phyloP scores from a whole-genome alignment of 2,113 vertebrate species.

The Halcyon malimbica region DNA sequence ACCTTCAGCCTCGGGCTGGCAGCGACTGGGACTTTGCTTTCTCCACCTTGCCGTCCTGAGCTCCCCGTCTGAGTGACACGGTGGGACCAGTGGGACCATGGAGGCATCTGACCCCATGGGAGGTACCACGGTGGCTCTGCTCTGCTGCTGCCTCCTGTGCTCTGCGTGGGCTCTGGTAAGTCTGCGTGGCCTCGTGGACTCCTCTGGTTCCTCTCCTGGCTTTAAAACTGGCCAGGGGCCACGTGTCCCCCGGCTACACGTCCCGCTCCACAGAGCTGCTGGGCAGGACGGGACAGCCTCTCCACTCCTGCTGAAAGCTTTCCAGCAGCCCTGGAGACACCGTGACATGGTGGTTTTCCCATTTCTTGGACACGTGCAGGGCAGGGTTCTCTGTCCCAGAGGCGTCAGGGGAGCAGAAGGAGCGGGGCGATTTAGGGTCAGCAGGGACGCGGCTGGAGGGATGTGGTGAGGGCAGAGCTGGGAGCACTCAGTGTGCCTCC shows the following conservation, averaged over 20 bases:
- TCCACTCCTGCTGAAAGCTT: background rate
- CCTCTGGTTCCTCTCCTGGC: background rate
- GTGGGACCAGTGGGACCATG: slow-evolving; percentile 24
- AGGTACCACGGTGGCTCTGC: background rate
- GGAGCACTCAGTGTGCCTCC: background rate
- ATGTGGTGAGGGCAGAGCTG: accelerated
- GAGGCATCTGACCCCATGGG: background rate
- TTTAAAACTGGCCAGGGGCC: accelerated
- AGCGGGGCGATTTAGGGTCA: accelerated
- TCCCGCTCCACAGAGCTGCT: background rate
- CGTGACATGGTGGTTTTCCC: background rate
- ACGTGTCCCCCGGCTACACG: accelerated
- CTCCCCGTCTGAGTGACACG: accelerated
- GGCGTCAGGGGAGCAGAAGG: accelerated
- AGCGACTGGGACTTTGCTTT: background rate
- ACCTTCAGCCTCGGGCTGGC: accelerated
- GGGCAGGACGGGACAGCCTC: background rate
- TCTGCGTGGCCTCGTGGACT: background rate
- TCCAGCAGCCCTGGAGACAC: background rate
- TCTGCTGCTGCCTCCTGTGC: slow-evolving; percentile 50
- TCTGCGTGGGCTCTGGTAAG: slow-evolving; percentile 51
- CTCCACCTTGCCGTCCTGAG: background rate
- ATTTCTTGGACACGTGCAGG: background rate
- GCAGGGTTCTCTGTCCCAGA: background rate
- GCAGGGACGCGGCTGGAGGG: background rate